Percentiles rank a stretch among this genome's conserved stretches.
These are phyloP conservation scores for Sebastes minor DNA, from an alignment of 2,797 vertebrate genomes.

Conservation along the genomic window DNA sequence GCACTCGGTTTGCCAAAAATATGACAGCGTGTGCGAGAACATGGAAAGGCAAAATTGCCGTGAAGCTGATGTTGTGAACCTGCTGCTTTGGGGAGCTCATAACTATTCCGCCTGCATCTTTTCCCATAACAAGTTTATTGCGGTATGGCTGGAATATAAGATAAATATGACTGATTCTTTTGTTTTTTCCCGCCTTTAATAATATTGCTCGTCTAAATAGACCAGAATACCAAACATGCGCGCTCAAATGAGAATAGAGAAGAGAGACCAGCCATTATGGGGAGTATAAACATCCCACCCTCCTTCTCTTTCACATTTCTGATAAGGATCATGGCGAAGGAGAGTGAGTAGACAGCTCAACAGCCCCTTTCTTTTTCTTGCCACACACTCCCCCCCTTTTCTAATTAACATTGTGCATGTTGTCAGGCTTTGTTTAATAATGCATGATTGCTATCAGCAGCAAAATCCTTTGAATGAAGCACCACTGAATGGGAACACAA, in stretches of 20 bases:
- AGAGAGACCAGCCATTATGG: conserved; percentile 59
- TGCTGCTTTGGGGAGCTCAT: conserved; percentile 35
- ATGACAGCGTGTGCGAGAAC: neutral
- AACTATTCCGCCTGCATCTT: conserved; percentile 36
- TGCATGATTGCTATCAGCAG: conserved; percentile 83
- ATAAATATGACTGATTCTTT: conserved; percentile 56
- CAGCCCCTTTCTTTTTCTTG: conserved; percentile 61
- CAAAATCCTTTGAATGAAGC: conserved; percentile 80
- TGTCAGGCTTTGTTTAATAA: conserved; percentile 85
- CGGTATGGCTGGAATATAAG: conserved; percentile 45
- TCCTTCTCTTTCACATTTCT: conserved; percentile 66
- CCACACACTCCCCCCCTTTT: conserved; percentile 57
- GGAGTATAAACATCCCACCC: conserved; percentile 73
- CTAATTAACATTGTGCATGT: conserved; percentile 83
- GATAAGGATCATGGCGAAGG: conserved; percentile 74
- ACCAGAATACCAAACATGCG: conserved; percentile 54
- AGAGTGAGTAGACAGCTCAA: conserved; percentile 72
- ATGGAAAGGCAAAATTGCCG: conserved; percentile 14
- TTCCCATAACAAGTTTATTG: conserved; percentile 44
- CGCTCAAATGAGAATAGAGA: conserved; percentile 59
- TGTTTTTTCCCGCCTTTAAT: conserved; percentile 27
- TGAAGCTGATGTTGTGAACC: conserved; percentile 35
- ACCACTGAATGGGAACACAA: conserved; percentile 79
- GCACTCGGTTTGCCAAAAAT: neutral
- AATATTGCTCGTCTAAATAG: conserved; percentile 54